Conservation (phyloP, 2,113 vertebrate genomes). For the Gopherus flavomarginatus region DNA sequence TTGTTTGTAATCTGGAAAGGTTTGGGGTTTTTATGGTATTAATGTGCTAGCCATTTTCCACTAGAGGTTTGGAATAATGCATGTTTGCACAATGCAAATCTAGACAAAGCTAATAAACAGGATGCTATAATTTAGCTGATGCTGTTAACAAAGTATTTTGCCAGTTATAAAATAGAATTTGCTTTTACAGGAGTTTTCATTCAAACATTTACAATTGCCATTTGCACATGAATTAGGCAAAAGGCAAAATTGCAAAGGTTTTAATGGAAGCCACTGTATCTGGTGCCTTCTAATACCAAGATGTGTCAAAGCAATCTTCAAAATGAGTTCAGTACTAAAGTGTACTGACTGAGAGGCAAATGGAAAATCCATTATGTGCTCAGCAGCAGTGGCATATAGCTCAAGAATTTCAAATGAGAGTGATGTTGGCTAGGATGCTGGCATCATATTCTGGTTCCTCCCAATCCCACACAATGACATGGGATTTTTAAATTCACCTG, state of each 20-base stretch:
- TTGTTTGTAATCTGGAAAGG: not conserved
- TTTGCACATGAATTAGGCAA: not conserved
- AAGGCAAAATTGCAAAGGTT: not conserved
- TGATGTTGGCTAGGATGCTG: not conserved
- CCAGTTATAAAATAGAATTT: not conserved
- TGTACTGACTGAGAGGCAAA: not conserved
- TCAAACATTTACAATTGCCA: not conserved
- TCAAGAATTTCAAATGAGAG: not conserved
- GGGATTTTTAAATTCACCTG: not conserved
- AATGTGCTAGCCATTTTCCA: not conserved
- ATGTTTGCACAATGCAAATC: rapidly evolving
- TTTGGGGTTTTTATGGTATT: not conserved
- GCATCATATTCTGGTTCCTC: not conserved
- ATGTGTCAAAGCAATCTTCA: not conserved
- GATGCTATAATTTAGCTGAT: not conserved
- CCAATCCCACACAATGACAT: not conserved
- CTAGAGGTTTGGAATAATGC: not conserved
- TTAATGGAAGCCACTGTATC: not conserved
- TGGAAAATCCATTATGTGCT: not conserved
- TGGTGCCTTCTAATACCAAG: not conserved
- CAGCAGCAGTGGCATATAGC: not conserved
- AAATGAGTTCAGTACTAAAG: not conserved
- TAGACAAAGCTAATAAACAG: not conserved
- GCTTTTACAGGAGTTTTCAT: not conserved
- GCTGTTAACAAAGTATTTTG: not conserved